Conservation (phyloP, 1,140 invertebrate species). For the Neuroterus valhalla region DNA sequence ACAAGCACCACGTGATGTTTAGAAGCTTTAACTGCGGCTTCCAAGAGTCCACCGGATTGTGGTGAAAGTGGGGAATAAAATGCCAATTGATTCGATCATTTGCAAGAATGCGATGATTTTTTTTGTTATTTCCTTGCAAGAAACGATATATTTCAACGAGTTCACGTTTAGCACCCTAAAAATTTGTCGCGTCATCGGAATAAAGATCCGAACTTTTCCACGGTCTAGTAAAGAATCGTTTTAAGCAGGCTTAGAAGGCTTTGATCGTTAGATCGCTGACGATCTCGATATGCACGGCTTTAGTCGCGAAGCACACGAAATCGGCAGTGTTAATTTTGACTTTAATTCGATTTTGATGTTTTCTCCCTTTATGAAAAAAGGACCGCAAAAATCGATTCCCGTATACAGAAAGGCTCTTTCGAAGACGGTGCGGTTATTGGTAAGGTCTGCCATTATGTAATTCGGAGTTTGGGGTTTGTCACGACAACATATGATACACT, state of each 20-base stretch:
- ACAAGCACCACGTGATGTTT: constrained; percentile 29
- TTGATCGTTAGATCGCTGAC: constrained; percentile 44
- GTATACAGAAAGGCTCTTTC: not conserved
- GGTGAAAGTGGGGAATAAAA: constrained; percentile 34
- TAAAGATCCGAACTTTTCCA: constrained; percentile 48
- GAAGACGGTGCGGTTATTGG: not conserved
- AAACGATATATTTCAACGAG: constrained; percentile 13
- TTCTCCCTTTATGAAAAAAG: constrained; percentile 51
- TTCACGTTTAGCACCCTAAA: constrained; percentile 33
- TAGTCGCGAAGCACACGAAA: constrained; percentile 27
- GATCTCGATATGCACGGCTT: too few species aligned
- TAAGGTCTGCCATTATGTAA: not conserved
- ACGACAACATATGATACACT: not conserved
- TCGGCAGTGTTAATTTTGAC: constrained; percentile 39
- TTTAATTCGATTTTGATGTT: constrained; percentile 33
- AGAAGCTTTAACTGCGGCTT: constrained; percentile 33
- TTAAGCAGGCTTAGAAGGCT: constrained; percentile 53
- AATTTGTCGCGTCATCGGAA: constrained; percentile 42
- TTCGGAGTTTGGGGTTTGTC: not conserved
- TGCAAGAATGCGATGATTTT: not conserved
- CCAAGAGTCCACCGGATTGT: constrained; percentile 36
- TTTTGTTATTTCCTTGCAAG: not conserved
- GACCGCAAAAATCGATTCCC: constrained; percentile 17
- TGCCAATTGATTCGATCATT: constrained; percentile 6
- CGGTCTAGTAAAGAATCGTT: constrained; percentile 60